These are phyloP conservation scores for Chiroxiphia lanceolata DNA, from an alignment of 2,797 vertebrate genomes.

Conservation along the genomic window DNA sequence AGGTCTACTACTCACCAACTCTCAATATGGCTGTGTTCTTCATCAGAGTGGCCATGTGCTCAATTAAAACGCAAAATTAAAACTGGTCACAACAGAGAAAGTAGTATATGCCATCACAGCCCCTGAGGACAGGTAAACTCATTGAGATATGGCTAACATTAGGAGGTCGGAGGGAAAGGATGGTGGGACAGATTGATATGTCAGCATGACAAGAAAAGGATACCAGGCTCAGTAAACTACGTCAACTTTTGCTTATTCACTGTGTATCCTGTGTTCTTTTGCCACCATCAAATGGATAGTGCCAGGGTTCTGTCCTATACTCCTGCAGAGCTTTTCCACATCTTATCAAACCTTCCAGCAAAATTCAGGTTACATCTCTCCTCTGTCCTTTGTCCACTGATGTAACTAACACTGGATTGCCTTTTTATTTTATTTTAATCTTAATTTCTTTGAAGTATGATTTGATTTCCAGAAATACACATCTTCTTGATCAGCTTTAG, in stretches of 20 bases:
- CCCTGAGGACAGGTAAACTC: neutral
- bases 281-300: neutral
- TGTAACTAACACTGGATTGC: neutral
- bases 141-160: neutral
- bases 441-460: neutral
- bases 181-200: neutral
- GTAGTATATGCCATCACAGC: neutral
- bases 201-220: neutral
- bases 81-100: neutral
- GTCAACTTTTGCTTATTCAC: neutral
- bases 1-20: neutral
- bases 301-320: neutral
- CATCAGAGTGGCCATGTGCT: neutral
- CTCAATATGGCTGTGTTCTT: neutral
- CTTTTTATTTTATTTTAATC: neutral
- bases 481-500: neutral
- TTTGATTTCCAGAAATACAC: neutral
- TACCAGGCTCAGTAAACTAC: too few relatives aligned
- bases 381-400: neutral
- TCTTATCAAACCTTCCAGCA: neutral
- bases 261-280: neutral
- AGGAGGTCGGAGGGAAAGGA: neutral
- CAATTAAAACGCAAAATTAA: neutral
- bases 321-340: neutral
- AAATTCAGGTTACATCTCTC: neutral